These are phyloP conservation scores for Oscheius sp. DNA, from an alignment of 2,888 invertebrate genomes.

Conservation along the genomic window DNA sequence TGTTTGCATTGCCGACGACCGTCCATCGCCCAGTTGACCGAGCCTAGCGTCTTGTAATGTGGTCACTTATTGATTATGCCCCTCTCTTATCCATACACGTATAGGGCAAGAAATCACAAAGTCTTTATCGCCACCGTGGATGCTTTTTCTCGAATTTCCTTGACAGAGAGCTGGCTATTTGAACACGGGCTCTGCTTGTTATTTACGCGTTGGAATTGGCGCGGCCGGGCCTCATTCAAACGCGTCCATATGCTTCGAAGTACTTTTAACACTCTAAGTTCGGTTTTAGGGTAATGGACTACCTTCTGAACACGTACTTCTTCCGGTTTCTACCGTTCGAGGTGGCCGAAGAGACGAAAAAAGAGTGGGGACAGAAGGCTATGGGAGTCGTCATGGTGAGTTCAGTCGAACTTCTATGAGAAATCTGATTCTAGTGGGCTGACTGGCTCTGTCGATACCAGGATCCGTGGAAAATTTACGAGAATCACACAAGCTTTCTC, in stretches of 20 bases:
- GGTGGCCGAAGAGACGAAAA: constrained; percentile 62
- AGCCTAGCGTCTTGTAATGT: too few species aligned
- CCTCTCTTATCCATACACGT: too few species aligned
- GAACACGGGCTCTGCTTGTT: too few species aligned
- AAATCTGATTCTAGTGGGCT: constrained; percentile 59
- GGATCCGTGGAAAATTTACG: constrained; percentile 63
- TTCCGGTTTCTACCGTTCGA: constrained; percentile 68
- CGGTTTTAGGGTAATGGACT: constrained; percentile 50
- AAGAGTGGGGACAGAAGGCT: constrained; percentile 62
- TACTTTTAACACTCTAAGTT: neutral
- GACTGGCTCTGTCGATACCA: constrained; percentile 73
- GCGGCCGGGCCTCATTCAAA: too few species aligned
- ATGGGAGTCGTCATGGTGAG: constrained; percentile 63
- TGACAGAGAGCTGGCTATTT: too few species aligned
- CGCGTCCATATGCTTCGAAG: neutral
- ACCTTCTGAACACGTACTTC: constrained; percentile 63
- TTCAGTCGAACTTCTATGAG: neutral
- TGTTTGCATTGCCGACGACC: too few species aligned
- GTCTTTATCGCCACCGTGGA: too few species aligned
- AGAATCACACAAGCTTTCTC: constrained; percentile 79
- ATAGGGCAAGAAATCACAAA: too few species aligned
- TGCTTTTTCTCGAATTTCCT: too few species aligned
- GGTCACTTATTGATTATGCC: too few species aligned
- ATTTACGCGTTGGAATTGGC: too few species aligned
- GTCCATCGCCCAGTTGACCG: too few species aligned